phyloP scores from a whole-genome alignment of 2,888 invertebrate genomes.

The Hipparchia sbordonii region DNA sequence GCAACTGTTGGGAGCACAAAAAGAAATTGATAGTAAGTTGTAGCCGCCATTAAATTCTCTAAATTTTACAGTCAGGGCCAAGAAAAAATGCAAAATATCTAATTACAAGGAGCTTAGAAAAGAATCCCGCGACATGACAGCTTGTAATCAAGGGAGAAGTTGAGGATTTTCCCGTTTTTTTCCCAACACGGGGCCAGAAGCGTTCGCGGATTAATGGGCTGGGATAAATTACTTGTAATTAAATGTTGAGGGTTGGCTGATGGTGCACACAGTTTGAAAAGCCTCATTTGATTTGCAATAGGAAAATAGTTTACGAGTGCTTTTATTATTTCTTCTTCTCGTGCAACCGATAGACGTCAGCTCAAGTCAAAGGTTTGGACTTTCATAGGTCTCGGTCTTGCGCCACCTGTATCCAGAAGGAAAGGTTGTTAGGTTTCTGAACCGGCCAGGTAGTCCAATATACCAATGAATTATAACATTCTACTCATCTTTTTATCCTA shows the following conservation, averaged over 20 bases:
- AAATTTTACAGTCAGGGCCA: constrained; percentile 20
- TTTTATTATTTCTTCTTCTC: neutral
- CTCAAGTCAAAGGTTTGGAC: too few relatives aligned
- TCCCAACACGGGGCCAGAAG: constrained; percentile 57
- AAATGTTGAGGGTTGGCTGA: constrained; percentile 63
- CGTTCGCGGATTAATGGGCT: constrained; percentile 70
- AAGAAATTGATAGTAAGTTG: neutral
- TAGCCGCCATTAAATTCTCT: neutral
- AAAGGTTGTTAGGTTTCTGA: too few relatives aligned
- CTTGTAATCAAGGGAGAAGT: constrained; percentile 79
- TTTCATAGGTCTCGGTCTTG: too few relatives aligned
- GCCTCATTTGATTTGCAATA: constrained; percentile 12
- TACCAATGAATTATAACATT: too few relatives aligned
- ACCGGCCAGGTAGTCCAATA: too few relatives aligned
- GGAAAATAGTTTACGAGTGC: constrained; percentile 11
- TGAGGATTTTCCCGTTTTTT: constrained; percentile 58
- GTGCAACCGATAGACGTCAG: too few relatives aligned
- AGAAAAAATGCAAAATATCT: constrained; percentile 65
- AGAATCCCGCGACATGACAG: constrained; percentile 80
- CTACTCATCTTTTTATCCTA: too few relatives aligned
- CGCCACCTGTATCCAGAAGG: too few relatives aligned
- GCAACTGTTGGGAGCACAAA: neutral
- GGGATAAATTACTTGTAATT: constrained; percentile 79
- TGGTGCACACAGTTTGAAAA: constrained; percentile 33
- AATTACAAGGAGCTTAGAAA: constrained; percentile 80